A percentile compares a stretch with the other conserved stretches of the same genome.
Evolutionary conservation across 2,797 vertebrate species (phyloP).

Genomic region (Sarcoramphus papa): DNA sequence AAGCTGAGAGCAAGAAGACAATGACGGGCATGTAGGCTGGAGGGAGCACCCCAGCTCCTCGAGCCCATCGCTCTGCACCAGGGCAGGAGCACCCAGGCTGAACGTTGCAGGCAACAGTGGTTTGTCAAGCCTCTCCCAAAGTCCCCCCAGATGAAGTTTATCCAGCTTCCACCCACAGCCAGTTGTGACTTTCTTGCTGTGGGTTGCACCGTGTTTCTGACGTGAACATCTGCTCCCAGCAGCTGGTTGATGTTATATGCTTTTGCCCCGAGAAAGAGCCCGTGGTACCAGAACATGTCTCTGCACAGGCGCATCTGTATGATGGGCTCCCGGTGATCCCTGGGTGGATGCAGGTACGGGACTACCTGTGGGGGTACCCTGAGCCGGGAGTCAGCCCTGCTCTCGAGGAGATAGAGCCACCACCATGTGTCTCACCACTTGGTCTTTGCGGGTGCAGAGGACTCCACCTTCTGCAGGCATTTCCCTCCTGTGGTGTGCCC

Average conservation of each 20-base stretch:
- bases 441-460: neutral
- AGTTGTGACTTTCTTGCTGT: neutral
- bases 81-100: neutral
- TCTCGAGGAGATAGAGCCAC: neutral
- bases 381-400: neutral
- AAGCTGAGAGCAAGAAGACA: neutral
- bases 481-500: neutral
- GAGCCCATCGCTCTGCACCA: neutral
- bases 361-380: neutral
- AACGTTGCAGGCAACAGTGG: neutral
- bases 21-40: fast-evolving
- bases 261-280: neutral
- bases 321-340: fast-evolving
- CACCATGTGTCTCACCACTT: neutral
- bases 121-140: neutral
- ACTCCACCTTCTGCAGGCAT: neutral
- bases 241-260: neutral
- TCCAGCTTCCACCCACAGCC: neutral
- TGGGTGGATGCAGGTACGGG: neutral
- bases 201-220: neutral
- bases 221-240: neutral
- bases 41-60: neutral
- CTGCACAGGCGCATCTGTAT: neutral
- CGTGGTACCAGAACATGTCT: neutral
- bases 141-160: neutral